A percentile compares a stretch with the other conserved stretches of the same genome.
Conservation (phyloP, 2,113 vertebrate genomes). For the Tringa solitaria region DNA sequence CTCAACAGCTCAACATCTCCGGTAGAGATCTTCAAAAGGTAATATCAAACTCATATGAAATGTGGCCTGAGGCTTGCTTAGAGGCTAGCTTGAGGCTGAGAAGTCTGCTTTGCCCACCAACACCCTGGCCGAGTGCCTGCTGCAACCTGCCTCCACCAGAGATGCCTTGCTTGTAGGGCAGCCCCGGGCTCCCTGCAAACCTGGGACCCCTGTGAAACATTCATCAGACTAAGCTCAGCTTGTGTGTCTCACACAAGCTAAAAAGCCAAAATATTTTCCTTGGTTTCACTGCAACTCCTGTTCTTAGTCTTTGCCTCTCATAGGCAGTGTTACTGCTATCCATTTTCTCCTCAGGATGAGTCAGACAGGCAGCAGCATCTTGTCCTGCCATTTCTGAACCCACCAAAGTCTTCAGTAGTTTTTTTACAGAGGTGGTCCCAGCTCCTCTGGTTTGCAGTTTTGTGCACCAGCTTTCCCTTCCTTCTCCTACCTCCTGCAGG, state of each 20-base stretch:
- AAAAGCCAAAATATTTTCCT: background rate
- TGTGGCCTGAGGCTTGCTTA: background rate
- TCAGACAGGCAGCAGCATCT: background rate
- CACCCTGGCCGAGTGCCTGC: background rate
- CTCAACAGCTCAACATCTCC: background rate
- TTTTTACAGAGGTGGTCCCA: background rate
- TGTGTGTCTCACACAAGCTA: background rate
- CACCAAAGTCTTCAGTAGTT: background rate
- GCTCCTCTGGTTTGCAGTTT: background rate
- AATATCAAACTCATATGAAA: background rate
- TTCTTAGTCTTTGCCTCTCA: background rate
- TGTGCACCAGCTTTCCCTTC: background rate
- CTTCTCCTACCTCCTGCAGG: background rate
- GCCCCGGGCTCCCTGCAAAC: background rate
- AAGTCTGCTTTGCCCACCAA: background rate
- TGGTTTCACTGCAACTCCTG: background rate
- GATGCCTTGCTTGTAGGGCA: background rate
- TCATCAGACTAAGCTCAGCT: background rate
- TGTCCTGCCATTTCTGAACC: background rate
- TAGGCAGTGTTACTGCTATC: background rate
- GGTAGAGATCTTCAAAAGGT: background rate
- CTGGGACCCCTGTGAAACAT: background rate
- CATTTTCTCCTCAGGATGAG: background rate
- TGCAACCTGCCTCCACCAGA: background rate
- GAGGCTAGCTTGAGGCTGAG: background rate